Base-by-base conservation (phyloP, 2,888 invertebrate species). In the Eristalis tenax region DNA sequence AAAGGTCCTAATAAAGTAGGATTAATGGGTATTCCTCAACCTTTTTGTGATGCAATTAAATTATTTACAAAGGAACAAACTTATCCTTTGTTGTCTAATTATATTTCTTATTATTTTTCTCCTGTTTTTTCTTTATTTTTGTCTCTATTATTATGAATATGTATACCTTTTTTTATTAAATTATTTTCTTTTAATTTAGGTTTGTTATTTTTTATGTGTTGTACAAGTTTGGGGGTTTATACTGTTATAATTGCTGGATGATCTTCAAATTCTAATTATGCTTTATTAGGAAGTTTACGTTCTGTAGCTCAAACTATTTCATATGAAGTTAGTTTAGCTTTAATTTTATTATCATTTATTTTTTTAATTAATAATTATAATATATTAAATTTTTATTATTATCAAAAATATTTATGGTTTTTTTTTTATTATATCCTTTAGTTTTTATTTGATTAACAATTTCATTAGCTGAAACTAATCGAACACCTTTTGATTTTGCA, bases 401-500 rank as follows among this genome's bases (percentile, higher is more conserved):
- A 93, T 94, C 94, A 95, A 90, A 79, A 91, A 85, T 91, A 93
- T 90, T 89, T 94, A 91, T 95, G 94, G 91, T 94, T 95, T 93
- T 74, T 95, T 89, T 90, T 94, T 92, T 95, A 86, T 93, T 94
- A 91, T 92, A 94, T 89, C 95, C 95, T 90, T 93, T 95, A 91
- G 89, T 89, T 18, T 91, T 95, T 90, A 93, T 94, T 91, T 95
- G 95, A 90, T 91, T 95, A 90, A 93, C 94, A 89, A 95, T 95
- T 66, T 94, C 94, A 89, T 94, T 96, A 91, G 96, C 96, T 8
- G 96, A 96, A 92, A 95, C 95, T 91, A 96, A 96, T 94, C 96
- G 96, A 0, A 95, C 95, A 90, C 96, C 96, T 59, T 96, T 96
- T 95, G 96, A 96, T 95, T 96, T 96, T 95, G 95, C 96, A 71